Conservation (phyloP, 2,113 vertebrate species). For the Isurus oxyrinchus region DNA sequence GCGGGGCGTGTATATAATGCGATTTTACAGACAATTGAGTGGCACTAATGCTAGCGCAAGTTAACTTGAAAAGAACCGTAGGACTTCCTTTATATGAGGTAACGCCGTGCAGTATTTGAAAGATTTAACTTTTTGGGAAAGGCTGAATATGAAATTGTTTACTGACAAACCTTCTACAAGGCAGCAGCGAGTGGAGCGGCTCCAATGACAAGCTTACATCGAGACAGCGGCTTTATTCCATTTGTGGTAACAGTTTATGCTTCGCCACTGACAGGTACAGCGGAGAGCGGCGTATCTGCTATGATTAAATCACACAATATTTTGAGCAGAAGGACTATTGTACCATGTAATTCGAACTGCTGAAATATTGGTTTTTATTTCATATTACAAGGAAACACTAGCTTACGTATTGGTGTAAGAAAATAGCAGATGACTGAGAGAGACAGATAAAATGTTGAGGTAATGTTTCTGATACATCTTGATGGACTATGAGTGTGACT, state of each 20-base stretch:
- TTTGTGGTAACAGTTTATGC: not conserved
- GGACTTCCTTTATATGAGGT: no score
- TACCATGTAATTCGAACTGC: slow-evolving; percentile 24
- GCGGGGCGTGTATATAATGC: not conserved
- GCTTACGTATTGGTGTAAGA: not conserved
- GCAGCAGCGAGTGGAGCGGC: not conserved
- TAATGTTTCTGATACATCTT: not conserved
- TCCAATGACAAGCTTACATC: not conserved
- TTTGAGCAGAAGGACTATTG: slow-evolving; percentile 12
- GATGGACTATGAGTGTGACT: not conserved
- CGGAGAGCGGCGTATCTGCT: not conserved
- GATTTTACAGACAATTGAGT: not conserved
- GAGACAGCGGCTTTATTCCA: not conserved
- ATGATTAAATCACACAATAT: slow-evolving; percentile 1
- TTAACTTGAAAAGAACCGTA: not conserved
- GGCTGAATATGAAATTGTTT: not conserved
- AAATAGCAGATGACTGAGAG: not conserved
- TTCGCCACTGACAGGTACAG: not conserved
- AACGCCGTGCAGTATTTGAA: no score
- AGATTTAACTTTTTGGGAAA: not conserved
- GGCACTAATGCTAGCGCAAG: not conserved
- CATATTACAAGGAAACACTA: not conserved
- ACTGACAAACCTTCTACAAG: not conserved
- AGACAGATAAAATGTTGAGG: not conserved
- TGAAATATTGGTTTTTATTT: not conserved